These are phyloP conservation scores for Tromatobia lineatoria DNA, from an alignment of 2,888 invertebrate species.

Conservation along the genomic window DNA sequence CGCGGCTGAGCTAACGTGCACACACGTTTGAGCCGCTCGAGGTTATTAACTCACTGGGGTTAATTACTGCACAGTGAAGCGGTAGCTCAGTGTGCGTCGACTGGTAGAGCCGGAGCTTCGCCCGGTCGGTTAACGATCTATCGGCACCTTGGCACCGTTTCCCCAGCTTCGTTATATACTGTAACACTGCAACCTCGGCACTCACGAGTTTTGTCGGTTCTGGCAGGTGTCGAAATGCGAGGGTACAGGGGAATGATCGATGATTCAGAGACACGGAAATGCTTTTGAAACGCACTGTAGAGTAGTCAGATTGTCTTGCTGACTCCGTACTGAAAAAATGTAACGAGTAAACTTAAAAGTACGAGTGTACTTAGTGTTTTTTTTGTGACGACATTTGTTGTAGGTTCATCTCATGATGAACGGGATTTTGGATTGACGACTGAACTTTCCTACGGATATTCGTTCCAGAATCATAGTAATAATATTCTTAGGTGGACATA, in stretches of 20 bases:
- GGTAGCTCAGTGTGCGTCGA: slow-evolving; percentile 16
- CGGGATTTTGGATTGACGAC: too few species aligned
- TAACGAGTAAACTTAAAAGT: too few species aligned
- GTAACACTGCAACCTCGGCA: slow-evolving; percentile 9
- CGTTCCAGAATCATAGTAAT: too few species aligned
- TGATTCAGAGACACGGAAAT: slow-evolving; percentile 35
- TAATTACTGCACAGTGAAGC: slow-evolving; percentile 75
- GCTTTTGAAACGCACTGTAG: neutral
- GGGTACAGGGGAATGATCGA: slow-evolving; percentile 63
- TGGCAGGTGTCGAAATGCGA: slow-evolving; percentile 70
- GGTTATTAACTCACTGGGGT: slow-evolving; percentile 78
- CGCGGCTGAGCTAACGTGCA: slow-evolving; percentile 10
- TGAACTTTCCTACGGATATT: too few species aligned
- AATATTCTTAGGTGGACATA: too few species aligned
- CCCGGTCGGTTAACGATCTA: slow-evolving; percentile 79
- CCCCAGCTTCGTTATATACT: slow-evolving; percentile 50
- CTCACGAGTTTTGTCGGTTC: slow-evolving; percentile 18
- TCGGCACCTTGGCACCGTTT: slow-evolving; percentile 75
- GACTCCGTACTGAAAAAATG: neutral
- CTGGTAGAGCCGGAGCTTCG: slow-evolving; percentile 29
- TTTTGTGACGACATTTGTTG: too few species aligned
- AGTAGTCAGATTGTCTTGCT: neutral
- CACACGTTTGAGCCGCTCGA: slow-evolving; percentile 42
- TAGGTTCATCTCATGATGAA: too few species aligned
- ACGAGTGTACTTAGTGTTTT: too few species aligned